Evolutionary conservation across 2,113 vertebrate species (phyloP).

Genomic region (Dasypus novemcinctus): DNA sequence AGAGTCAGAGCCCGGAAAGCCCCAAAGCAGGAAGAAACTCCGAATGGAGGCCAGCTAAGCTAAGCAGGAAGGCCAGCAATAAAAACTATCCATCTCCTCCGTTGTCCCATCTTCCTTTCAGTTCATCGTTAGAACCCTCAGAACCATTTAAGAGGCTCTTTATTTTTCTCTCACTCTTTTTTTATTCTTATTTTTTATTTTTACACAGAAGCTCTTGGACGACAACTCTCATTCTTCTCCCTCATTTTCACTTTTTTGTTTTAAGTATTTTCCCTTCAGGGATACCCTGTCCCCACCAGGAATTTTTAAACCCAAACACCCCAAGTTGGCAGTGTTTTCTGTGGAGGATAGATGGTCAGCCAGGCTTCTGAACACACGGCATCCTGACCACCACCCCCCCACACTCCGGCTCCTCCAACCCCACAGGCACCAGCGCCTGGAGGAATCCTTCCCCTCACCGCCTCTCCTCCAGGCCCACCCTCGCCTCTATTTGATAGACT

Average conservation of each 20-base stretch:
- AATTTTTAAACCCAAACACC: constrained; percentile 76
- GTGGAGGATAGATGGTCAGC: constrained; percentile 76
- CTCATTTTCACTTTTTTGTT: constrained; percentile 47
- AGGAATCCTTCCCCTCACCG: constrained; percentile 26
- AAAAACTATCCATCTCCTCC: constrained; percentile 81
- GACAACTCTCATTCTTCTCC: constrained; percentile 78
- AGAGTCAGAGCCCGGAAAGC: constrained; percentile 93
- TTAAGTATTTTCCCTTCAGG: constrained; percentile 75
- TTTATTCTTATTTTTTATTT: no score
- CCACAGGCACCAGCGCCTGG: constrained; percentile 49
- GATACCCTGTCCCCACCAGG: constrained; percentile 74
- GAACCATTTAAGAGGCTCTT: no score
- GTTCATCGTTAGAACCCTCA: no score
- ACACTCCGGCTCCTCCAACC: constrained; percentile 69
- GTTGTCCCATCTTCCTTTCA: constrained; percentile 78
- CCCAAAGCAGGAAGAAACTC: constrained; percentile 94
- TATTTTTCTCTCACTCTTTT: no score
- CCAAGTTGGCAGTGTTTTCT: constrained; percentile 78
- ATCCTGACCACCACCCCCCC: constrained; percentile 64
- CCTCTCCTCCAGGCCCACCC: no score
- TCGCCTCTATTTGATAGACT: no score
- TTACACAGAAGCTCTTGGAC: constrained; percentile 69
- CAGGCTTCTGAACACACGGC: constrained; percentile 68
- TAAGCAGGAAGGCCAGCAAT: constrained; percentile 81
- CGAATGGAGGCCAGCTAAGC: constrained; percentile 94